Base-by-base conservation (phyloP, 2,888 invertebrate species). In the Kryphioiulus occultus region DNA sequence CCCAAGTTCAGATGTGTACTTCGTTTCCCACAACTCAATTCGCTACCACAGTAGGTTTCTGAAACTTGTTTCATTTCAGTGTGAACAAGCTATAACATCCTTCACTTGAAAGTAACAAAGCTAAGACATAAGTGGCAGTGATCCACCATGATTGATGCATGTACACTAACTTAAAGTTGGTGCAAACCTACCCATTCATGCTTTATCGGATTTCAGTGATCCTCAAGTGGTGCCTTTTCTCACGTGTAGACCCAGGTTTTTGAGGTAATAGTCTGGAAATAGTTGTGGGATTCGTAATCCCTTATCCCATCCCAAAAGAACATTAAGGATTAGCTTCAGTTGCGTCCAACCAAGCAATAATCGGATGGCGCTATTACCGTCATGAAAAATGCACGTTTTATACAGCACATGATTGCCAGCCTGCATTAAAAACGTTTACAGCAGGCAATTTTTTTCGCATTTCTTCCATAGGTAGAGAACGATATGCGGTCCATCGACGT, bases 311-410 rank as follows among this genome's bases (percentile, higher is more conserved):
- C 26, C 68, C 7, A 9, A 68, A 68, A 7, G 3, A 68, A 68
- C 26, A 78, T 78, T 78, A 78, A 78, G 30, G 78, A 78, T 78
- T 78, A 78, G 30, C 78, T 78, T 78, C 78, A 78, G 78, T 78
- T 78, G 30, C 78, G 10, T 12, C 78, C 30, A 78, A 30, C 78
- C 78, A 30, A 78, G 78, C 78, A 78, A 30, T 78, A 78, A 78
- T 26, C 30, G 35, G 35, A 35, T 78, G 12, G 78, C 30, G 78
- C 30, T 78, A 30, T 78, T 78, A 78, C 10, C 30, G 78, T 30
- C 78, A 78, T 26, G 78, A 78, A 78, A 30, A 78, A 78, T 44
- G 15, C 3, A 44, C 17, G 12, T 15, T 30, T 26, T 30, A 78
- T 30, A 30, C 12, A 30, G 30, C 30, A 15, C 78, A 30, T 30